Evolutionary conservation across 2,113 vertebrate species (phyloP).

Genomic region (Odontophorus gujanensis): DNA sequence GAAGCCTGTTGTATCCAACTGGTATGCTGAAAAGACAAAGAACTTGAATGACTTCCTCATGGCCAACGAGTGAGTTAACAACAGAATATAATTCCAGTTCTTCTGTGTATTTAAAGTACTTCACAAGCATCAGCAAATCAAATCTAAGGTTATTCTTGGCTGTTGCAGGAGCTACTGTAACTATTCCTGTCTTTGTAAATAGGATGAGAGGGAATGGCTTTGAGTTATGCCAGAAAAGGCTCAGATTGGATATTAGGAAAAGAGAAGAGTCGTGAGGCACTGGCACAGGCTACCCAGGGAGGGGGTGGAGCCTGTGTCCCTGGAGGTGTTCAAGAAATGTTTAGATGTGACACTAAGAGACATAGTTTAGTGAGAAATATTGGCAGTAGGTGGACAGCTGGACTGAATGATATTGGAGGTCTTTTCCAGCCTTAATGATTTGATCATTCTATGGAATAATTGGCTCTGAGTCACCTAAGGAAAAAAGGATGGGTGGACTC

Average conservation of each 20-base stretch:
- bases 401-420: too few relatives aligned
- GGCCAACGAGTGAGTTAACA: background rate
- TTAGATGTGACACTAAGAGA: too few relatives aligned
- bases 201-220: too few relatives aligned
- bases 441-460: background rate
- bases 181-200: background rate
- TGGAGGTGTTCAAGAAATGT: too few relatives aligned
- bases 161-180: background rate
- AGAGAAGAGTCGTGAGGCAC: too few relatives aligned
- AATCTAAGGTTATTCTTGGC: background rate
- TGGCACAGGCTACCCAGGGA: too few relatives aligned
- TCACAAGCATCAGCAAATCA: background rate
- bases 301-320: too few relatives aligned
- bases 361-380: too few relatives aligned
- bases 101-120: background rate
- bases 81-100: background rate
- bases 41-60: background rate
- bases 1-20: fast-evolving
- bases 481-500: background rate
- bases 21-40: background rate
- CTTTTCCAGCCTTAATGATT: too few relatives aligned
- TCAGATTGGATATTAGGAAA: too few relatives aligned
- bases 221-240: too few relatives aligned
- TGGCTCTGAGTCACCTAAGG: background rate
- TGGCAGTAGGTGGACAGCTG: too few relatives aligned